A percentile compares a stretch with the other conserved stretches of the same genome.
These are phyloP conservation scores for Andrena chrysosceles DNA, from an alignment of 2,888 invertebrate genomes.

Conservation along the genomic window DNA sequence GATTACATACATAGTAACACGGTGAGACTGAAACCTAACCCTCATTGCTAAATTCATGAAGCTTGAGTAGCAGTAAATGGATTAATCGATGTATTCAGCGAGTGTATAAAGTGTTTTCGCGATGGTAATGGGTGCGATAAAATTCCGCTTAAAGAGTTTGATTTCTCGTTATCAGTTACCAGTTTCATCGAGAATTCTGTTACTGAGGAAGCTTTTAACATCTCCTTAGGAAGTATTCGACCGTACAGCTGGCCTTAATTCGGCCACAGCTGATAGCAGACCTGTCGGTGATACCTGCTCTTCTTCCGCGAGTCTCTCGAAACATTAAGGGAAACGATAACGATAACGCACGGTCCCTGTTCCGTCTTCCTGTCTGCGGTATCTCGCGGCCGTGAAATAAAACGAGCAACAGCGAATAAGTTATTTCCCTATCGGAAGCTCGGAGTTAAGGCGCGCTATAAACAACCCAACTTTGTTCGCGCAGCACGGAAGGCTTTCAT, in stretches of 20 bases:
- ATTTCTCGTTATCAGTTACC: no score
- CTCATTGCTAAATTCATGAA: no score
- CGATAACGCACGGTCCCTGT: constrained; percentile 54
- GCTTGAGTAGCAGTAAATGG: no score
- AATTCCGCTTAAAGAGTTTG: no score
- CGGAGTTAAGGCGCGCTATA: constrained; percentile 55
- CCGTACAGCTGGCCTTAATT: neutral
- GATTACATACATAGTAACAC: no score
- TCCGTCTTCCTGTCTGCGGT: constrained; percentile 38
- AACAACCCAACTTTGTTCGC: constrained; percentile 61
- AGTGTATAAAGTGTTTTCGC: no score
- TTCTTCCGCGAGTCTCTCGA: constrained; percentile 30
- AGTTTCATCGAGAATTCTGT: no score
- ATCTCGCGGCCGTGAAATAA: constrained; percentile 48
- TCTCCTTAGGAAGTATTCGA: no score
- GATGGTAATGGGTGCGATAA: no score
- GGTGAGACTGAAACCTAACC: no score
- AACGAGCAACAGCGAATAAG: constrained; percentile 41
- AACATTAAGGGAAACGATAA: constrained; percentile 54
- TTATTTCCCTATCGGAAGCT: constrained; percentile 56
- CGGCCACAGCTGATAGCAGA: neutral
- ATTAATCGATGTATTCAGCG: no score
- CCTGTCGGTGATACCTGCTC: constrained; percentile 2
- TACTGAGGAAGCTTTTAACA: no score
- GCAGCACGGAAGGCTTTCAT: constrained; percentile 55